A percentile compares a stretch with the other conserved stretches of the same genome.
phyloP scores from a whole-genome alignment of 2,888 invertebrate species.

The Thalpophila matura region DNA sequence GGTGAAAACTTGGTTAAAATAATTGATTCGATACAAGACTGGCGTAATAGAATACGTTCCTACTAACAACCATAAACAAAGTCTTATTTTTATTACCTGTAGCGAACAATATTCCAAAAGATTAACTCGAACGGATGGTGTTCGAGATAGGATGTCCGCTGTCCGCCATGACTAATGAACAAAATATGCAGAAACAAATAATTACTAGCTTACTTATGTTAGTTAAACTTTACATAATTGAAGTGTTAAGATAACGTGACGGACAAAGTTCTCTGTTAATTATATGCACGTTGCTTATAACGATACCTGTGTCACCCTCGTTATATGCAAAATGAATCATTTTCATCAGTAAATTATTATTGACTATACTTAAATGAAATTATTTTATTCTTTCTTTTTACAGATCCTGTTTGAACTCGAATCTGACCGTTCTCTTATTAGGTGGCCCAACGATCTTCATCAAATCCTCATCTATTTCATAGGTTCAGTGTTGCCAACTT shows the following conservation, averaged over 20 bases:
- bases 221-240: background rate
- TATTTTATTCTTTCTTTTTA: too few species aligned
- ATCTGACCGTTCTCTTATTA: too few species aligned
- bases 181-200: background rate
- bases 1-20: constrained; percentile 32
- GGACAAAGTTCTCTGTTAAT: constrained; percentile 25
- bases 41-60: constrained; percentile 7
- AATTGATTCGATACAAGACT: constrained; percentile 41
- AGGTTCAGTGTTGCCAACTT: too few species aligned
- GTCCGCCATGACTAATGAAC: constrained; percentile 29
- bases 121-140: constrained; percentile 24
- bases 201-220: background rate
- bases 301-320: background rate
- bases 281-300: background rate
- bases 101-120: background rate
- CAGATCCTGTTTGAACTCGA: too few species aligned
- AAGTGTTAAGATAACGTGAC: constrained; percentile 23
- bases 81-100: background rate
- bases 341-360: too few species aligned
- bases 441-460: too few species aligned
- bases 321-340: background rate
- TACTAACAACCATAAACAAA: constrained; percentile 25
- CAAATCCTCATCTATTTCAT: too few species aligned
- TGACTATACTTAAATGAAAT: too few species aligned
- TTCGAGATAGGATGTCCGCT: constrained; percentile 34